These are phyloP conservation scores for Thomomys bottae DNA, from an alignment of 2,113 vertebrate species.

Conservation along the genomic window DNA sequence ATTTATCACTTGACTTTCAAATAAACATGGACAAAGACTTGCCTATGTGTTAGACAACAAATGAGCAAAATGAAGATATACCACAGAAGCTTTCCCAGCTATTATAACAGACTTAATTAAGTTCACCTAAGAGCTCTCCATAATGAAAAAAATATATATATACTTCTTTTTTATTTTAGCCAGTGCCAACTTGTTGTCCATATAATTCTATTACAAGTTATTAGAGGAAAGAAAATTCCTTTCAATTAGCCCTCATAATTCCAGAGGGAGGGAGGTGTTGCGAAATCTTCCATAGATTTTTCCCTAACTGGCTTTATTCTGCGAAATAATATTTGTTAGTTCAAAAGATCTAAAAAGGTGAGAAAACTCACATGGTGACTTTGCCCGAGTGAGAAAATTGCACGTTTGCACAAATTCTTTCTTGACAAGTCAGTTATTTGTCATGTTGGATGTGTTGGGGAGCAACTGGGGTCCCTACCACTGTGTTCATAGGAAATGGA, in stretches of 20 bases:
- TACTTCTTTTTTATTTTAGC: not conserved
- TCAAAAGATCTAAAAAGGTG: not conserved
- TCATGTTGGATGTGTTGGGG: not conserved
- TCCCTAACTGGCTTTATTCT: not conserved
- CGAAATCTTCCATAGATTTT: not conserved
- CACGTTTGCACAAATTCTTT: not conserved
- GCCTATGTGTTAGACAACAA: not conserved
- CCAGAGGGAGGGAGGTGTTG: not conserved
- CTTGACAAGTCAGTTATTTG: not conserved
- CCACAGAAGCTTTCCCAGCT: not conserved
- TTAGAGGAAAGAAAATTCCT: not conserved
- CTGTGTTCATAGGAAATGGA: not conserved
- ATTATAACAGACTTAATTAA: not conserved
- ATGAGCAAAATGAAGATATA: not conserved
- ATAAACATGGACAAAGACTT: not conserved
- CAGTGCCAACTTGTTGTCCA: not conserved
- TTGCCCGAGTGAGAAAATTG: not conserved
- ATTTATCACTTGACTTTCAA: slow-evolving; percentile 25
- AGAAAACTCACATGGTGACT: not conserved
- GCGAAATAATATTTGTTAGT: not conserved
- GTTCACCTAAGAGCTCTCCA: not conserved
- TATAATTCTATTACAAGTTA: not conserved
- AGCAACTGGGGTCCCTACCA: fast-evolving
- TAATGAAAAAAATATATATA: not conserved
- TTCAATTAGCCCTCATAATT: not conserved